Base-by-base conservation (phyloP, 2,888 invertebrate genomes). In the Dinocampus coccinellae region DNA sequence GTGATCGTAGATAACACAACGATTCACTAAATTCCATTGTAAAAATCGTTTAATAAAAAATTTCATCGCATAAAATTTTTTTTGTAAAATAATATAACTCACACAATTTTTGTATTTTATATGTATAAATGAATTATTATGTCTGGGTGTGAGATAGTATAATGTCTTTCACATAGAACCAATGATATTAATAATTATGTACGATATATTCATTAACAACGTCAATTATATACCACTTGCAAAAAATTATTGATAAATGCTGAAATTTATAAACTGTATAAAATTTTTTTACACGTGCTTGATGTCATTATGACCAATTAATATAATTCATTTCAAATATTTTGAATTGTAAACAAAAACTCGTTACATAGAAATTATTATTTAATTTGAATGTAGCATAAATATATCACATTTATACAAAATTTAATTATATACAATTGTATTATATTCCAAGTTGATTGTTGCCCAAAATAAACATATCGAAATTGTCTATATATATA, bases 1-100 rank as follows among this genome's bases (percentile, higher is more conserved):
- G 78, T 63, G 87, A 87, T 34, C 83, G 87, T 69, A 87, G 87
- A 87, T 87, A 87, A 84, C 87, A 85, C 75, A 77, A 66, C 76
- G 73, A 79, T 74, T 71, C 75, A 63, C 47, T 72, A 22, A 64
- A 70, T 73, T 75, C 71, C 58, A 73, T 63, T 75, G 73, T 76
- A 73, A 75, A 73, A 69, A 70, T 52, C 24, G 29, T 39, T 7
- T 58, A 58, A 62, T 34, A 13, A 26, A 16, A 2, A 7, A 29
- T 42, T 55, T 52, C 34, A 22, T 24, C 47, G 20, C 13, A n/a
- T 34, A 16, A 63, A 33, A 34, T 52, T 3, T 6, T 11, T n/a
- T 47, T 16, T 47, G 47, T 47, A 47, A 47, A 16, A 47, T 47
- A 47, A n/a, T n/a, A 47, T 16, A 7, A 47, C 16, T 6, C 7